Conservation (phyloP, 2,888 invertebrate species). For the Muschampia plurimacula region DNA sequence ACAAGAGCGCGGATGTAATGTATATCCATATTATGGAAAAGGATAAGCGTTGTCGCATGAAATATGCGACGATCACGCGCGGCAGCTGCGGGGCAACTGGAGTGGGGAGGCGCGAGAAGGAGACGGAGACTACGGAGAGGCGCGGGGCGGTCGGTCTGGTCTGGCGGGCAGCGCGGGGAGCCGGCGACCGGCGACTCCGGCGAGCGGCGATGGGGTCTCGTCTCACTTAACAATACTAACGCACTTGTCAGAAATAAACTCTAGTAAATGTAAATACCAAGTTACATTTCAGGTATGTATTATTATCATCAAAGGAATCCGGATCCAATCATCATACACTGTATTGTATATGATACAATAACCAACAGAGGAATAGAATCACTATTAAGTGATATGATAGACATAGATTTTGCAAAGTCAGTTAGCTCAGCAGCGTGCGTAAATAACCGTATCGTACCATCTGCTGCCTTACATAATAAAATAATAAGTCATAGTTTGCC, state of each 20-base stretch:
- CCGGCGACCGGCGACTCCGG: slow-evolving; percentile 45
- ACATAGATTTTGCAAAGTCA: background rate
- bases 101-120: slow-evolving; percentile 55
- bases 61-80: slow-evolving; percentile 80
- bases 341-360: too few species aligned
- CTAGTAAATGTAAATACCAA: too few species aligned
- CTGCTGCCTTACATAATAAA: background rate
- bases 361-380: too few species aligned
- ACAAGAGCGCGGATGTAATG: slow-evolving; percentile 79
- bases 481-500: background rate
- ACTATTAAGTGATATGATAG: too few species aligned
- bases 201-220: background rate
- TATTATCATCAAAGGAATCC: background rate
- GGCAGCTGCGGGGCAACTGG: slow-evolving; percentile 83
- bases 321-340: too few species aligned
- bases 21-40: slow-evolving; percentile 83
- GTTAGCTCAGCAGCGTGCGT: background rate
- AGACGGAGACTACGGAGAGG: slow-evolving; percentile 36
- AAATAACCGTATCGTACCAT: background rate
- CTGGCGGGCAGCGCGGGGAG: slow-evolving; percentile 41
- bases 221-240: background rate
- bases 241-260: background rate
- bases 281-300: background rate
- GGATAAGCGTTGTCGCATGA: slow-evolving; percentile 74
- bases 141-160: slow-evolving; percentile 49